Evolutionary conservation across 2,888 invertebrate genomes (phyloP).

Genomic region (Rambutsinella grinnellia): DNA sequence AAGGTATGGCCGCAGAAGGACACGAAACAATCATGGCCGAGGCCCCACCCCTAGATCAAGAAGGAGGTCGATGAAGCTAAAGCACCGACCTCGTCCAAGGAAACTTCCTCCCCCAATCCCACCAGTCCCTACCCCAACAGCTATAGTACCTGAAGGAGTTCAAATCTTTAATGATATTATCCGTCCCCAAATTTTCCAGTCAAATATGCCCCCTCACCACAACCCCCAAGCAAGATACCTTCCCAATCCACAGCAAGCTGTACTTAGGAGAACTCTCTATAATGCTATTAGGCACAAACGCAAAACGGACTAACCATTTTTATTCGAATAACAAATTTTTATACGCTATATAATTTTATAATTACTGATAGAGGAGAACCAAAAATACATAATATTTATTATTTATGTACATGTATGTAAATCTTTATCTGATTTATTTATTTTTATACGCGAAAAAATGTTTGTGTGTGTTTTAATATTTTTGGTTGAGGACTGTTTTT

Average conservation of each 20-base stretch:
- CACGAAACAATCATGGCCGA: slow-evolving; percentile 30
- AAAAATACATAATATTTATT: neutral
- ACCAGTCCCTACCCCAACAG: neutral
- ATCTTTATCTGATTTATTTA: neutral
- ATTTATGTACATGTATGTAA: neutral
- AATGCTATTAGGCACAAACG: slow-evolving; percentile 43
- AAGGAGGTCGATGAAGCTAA: neutral
- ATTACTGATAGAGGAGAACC: neutral
- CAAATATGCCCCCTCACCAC: slow-evolving; percentile 9
- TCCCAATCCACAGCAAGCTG: slow-evolving; percentile 21
- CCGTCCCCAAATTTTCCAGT: slow-evolving; percentile 35
- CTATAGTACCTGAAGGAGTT: slow-evolving; percentile 51
- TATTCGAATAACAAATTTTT: too few species aligned
- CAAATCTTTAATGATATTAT: slow-evolving; percentile 54
- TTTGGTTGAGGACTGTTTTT: neutral
- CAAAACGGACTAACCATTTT: slow-evolving; percentile 21
- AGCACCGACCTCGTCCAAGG: neutral
- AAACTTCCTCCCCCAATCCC: neutral
- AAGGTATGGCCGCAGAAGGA: slow-evolving; percentile 39
- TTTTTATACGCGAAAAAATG: neutral
- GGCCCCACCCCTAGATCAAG: neutral
- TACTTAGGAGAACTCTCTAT: slow-evolving; percentile 37
- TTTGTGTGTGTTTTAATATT: neutral
- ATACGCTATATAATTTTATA: slow-evolving; percentile 9
- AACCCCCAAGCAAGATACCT: neutral